Evolutionary conservation across 2,888 invertebrate genomes (phyloP), one percentile per base, ranked within the genome.

Genomic region (Candidula unifasciata): DNA sequence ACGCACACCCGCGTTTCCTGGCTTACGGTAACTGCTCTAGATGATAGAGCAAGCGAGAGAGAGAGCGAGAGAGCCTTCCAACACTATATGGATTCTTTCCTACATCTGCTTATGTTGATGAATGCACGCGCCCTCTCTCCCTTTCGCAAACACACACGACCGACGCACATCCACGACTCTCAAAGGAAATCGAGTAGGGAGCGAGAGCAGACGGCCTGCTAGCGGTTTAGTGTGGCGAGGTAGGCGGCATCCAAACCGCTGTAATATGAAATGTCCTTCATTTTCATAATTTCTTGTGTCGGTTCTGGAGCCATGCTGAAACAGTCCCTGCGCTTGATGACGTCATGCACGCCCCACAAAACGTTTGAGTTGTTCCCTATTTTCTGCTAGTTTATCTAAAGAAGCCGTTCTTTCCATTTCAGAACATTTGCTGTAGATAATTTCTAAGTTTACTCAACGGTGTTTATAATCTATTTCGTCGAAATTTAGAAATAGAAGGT

Each of bases 261-360:
- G 87, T 86, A 87, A 86, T 87, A 86, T 88, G 82, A 86, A 87
- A 88, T 86, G 86, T 81, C 86, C 87, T 85, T 85, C 82, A 90
- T 91, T 91, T 91, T 90, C 90, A 90, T 90, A 90, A 90, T 90
- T 90, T 91, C 88, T 90, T 89, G 87, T 88, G 88, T 88, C 88
- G 89, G 88, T 88, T 88, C 87, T 66, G 88, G 89, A 90, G 89
- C 90, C 90, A 90, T 89, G 87, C 88, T 89, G 88, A 88, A 87
- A 88, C 87, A 89, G 89, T 90, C 91, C 91, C 90, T 91, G 91
- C 91, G 84, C 81, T 79, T 78, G 85, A 80, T 92, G 91, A 92
- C 91, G 91, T 92, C 91, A 91, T 87, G 86, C 71, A 80, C 86
- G 85, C 90, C 90, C 90, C 90, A 52, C 77, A 77, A 52, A 69